Evolutionary conservation across 2,888 invertebrate genomes (phyloP), one percentile per base, ranked within the genome.

Genomic region (Neocrepidodera transversa): DNA sequence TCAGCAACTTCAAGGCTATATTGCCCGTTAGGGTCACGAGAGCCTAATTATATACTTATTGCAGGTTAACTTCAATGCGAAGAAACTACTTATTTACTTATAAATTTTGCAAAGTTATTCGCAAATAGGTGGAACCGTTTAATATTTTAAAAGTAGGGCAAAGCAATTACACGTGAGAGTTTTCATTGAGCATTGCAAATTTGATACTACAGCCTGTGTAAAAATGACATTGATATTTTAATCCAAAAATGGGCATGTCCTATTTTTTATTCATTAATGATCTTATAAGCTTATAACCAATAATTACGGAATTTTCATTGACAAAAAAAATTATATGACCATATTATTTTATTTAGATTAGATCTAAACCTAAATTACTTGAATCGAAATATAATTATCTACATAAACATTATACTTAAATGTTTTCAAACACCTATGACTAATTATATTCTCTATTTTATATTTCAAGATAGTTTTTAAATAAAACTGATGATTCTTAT

Each of bases 221-320:
- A 52, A 42, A 30, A 42, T 54, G 50, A 23, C 55, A 56, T 50
- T 60, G 56, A 20, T 47, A 23, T 51, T 52, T 60, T 20, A 47
- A 32, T 38, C 60, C 51, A 56, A 60, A 55, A 56, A 60, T 60
- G 60, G 60, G n/a, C 55, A 56, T 56, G 60, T 56, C 56, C 60
- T 43, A 51, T 56, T 60, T 56, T 45, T 54, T 30, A 20, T 30
- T 38, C 48, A 30, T 47, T 55, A 45, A 7, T 32, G 18, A 28
- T 23, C 6, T 17, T 14, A 4, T 28, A 32, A 42, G 43, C 14
- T 43, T 45, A 11, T 28, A 5, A 45, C 16, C 2, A 7, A 45
- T 16, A 45, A 26, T 18, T 30, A 10, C 8, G 30, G n/a, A 30
- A 30, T n/a, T 7, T 23, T 23, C n/a, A n/a, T n/a, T n/a, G n/a